Percentiles rank a stretch among this genome's conserved stretches.
Conservation (phyloP, 2,113 vertebrate genomes). For the Esox niger region DNA sequence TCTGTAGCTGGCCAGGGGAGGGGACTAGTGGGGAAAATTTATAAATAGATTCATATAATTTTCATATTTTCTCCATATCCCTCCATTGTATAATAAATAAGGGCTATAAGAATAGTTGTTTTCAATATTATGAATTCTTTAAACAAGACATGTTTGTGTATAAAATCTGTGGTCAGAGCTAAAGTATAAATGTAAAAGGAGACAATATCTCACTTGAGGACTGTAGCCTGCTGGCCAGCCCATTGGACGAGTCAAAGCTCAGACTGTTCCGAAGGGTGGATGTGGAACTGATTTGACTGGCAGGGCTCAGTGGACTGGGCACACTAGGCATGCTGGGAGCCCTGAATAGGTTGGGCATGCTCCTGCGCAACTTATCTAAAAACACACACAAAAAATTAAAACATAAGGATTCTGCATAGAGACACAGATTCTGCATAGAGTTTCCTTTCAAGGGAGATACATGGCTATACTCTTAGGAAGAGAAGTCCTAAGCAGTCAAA, state of each 20-base stretch:
- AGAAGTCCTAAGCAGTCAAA: background rate
- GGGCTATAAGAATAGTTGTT: no score
- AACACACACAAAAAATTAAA: background rate
- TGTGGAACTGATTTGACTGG: constrained; percentile 63
- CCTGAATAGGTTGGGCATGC: constrained; percentile 86
- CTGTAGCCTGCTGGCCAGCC: constrained; percentile 76
- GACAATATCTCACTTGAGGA: constrained; percentile 78
- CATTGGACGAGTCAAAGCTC: constrained; percentile 89
- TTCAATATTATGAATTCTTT: no score
- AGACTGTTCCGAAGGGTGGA: constrained; percentile 86
- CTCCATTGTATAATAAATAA: no score
- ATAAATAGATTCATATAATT: no score
- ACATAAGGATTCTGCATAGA: no score
- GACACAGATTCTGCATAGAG: background rate
- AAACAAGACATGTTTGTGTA: no score
- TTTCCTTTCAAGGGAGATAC: background rate
- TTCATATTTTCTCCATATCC: no score
- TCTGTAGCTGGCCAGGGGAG: constrained; percentile 83
- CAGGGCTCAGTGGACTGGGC: constrained; percentile 70
- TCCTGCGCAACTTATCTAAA: constrained; percentile 88
- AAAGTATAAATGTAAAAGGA: background rate
- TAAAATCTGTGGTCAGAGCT: background rate
- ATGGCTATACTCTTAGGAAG: background rate
- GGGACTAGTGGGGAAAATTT: constrained; percentile 68
- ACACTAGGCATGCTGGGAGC: constrained; percentile 65